phyloP scores from a whole-genome alignment of 2,113 vertebrate species.

The Gila orcuttii region DNA sequence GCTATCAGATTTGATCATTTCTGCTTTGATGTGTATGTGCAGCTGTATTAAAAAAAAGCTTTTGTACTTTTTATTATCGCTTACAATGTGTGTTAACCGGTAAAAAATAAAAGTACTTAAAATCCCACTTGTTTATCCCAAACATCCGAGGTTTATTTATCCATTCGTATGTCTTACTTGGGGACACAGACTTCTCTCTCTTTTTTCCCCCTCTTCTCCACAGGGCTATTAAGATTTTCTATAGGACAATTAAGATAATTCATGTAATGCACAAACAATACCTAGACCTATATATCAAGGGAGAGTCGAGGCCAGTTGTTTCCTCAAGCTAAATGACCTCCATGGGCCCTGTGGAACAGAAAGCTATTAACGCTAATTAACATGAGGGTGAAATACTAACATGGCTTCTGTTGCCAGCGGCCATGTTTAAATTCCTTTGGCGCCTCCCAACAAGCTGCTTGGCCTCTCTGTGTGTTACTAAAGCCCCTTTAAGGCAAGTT shows the following conservation, averaged over 20 bases:
- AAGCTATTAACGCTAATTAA: conserved; percentile 71
- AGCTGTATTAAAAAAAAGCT: conserved; percentile 9
- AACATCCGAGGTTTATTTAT: conserved; percentile 51
- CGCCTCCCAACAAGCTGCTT: conserved; percentile 46
- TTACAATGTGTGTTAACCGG: conserved; percentile 4
- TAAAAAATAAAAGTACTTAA: not conserved
- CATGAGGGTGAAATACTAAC: conserved; percentile 66
- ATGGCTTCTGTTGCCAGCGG: conserved; percentile 60
- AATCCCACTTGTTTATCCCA: conserved; percentile 57
- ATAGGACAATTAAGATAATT: conserved; percentile 66
- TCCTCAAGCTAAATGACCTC: conserved; percentile 68
- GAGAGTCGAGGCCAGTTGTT: conserved; percentile 58
- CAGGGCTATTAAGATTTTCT: conserved; percentile 57
- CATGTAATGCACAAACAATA: conserved; percentile 66
- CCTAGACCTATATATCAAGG: conserved; percentile 60
- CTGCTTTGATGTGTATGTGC: conserved; percentile 24
- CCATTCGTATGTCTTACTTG: conserved; percentile 75
- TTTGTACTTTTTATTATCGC: conserved; percentile 43
- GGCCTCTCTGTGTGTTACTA: conserved; percentile 23
- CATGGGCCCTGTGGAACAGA: conserved; percentile 61
- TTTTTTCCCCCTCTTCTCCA: conserved; percentile 32
- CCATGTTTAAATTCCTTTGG: conserved; percentile 57
- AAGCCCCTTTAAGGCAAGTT: conserved; percentile 26
- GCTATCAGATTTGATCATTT: conserved; percentile 11
- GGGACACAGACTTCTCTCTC: conserved; percentile 51